Evolutionary conservation across 2,797 vertebrate species (phyloP), one percentile per base, ranked within the genome.

Genomic region (Hozukius guyotensis): DNA sequence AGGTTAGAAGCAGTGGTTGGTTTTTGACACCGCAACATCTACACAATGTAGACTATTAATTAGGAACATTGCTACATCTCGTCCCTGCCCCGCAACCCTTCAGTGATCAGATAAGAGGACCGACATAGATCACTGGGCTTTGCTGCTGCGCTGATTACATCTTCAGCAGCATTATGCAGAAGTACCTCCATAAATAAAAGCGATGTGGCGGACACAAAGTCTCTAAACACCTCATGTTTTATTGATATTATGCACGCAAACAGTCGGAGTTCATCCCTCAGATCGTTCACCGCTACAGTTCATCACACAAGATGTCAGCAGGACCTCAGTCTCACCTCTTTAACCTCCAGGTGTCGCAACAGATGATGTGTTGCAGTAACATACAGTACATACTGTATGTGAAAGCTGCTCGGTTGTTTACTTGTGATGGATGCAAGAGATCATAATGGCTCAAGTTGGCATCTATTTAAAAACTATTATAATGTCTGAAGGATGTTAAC

Each of bases 171-270:
- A 88, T 91, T 87, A 92, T 92, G 88, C 89, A 86, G 67, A 84
- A 78, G 77, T 59, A 84, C 65, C 78, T 71, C 84, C 83, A 91
- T 91, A 91, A 87, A 93, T 93, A 91, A 92, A 82, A 75, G 68
- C 8, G 10, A 84, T 81, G 66, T 64, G 75, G 67, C 4, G 7
- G 81, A 91, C 88, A 85, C 53, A 81, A 46, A 77, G 81, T 87
- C 89, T 78, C 75, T 77, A 56, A 83, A 80, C 78, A 60, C 42
- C 87, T 92, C 87, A 89, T 93, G 92, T 93, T 89, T 93, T 91
- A 92, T 93, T 91, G 85, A 92, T 92, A 73, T 73, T 80, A 32
- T 29, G 66, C 65, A 62, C 16, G 55, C 72, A 80, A 87, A 84
- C 80, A 86, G 78, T 79, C 22, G 0, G 57, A 78, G 77, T 79